phyloP scores from a whole-genome alignment of 2,888 invertebrate genomes.

The Dermolepida albohirtum region DNA sequence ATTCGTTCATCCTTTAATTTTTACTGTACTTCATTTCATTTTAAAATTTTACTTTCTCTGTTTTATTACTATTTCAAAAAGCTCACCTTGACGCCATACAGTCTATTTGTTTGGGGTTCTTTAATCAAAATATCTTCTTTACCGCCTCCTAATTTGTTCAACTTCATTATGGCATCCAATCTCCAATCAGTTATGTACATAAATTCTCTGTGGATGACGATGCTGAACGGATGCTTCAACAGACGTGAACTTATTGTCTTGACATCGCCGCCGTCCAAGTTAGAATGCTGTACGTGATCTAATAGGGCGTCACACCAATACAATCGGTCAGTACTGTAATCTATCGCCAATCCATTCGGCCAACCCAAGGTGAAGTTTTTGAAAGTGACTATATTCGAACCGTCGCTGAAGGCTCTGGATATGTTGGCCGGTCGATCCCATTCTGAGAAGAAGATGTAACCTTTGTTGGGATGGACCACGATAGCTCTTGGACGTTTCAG shows the following conservation, averaged over 20 bases:
- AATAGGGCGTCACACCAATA: slow-evolving; percentile 98
- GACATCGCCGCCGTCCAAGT: slow-evolving; percentile 90
- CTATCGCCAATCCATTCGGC: slow-evolving; percentile 97
- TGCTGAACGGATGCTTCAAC: slow-evolving; percentile 91
- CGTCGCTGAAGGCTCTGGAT: slow-evolving; percentile 91
- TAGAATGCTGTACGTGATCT: slow-evolving; percentile 95
- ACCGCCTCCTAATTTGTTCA: slow-evolving; percentile 90
- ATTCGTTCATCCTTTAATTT: too few relatives aligned
- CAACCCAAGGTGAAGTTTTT: slow-evolving; percentile 93
- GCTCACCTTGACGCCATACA: slow-evolving; percentile 87
- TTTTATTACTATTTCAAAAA: too few relatives aligned
- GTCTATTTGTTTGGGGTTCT: slow-evolving; percentile 89
- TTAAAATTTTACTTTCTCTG: too few relatives aligned
- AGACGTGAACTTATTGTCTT: slow-evolving; percentile 88
- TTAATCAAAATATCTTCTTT: slow-evolving; percentile 87
- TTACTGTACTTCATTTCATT: too few relatives aligned
- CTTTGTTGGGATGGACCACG: slow-evolving; percentile 95
- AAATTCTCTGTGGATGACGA: slow-evolving; percentile 89
- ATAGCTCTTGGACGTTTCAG: slow-evolving; percentile 95
- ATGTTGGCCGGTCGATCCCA: slow-evolving; percentile 98
- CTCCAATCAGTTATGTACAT: slow-evolving; percentile 99
- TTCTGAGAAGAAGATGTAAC: slow-evolving; percentile 94
- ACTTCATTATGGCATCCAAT: slow-evolving; percentile 90
- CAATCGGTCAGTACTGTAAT: slow-evolving; percentile 86
- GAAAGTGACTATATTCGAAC: slow-evolving; percentile 87